phyloP scores from a whole-genome alignment of 2,888 invertebrate species.

The Sympetrum striolatum region DNA sequence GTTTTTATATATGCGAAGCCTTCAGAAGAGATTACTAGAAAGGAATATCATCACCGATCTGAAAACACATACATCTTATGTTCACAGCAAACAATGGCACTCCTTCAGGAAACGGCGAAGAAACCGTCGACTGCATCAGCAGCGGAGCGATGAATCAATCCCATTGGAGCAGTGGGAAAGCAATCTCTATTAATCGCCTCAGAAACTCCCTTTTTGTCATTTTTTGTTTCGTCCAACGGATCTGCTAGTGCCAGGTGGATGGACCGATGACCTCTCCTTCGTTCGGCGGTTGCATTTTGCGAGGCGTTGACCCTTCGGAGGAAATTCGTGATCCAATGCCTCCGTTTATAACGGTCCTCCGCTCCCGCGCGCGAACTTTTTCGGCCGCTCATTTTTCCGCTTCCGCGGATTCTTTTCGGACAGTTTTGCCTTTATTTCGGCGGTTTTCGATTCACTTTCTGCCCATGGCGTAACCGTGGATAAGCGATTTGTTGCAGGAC shows the following conservation, averaged over 20 bases:
- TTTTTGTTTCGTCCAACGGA: background rate
- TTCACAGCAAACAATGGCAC: too few relatives aligned
- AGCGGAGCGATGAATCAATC: too few relatives aligned
- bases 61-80: too few relatives aligned
- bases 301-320: background rate
- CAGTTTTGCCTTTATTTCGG: background rate
- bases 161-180: too few relatives aligned
- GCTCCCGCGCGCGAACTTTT: background rate
- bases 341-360: background rate
- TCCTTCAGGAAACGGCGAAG: too few relatives aligned
- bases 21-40: too few relatives aligned
- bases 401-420: background rate
- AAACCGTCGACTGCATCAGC: too few relatives aligned
- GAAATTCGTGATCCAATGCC: background rate
- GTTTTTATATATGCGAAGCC: too few relatives aligned
- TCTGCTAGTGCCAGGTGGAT: background rate
- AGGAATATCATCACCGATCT: too few relatives aligned
- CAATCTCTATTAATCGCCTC: too few relatives aligned
- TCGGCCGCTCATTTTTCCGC: background rate
- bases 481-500: background rate
- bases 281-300: background rate
- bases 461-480: background rate
- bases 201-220: background rate
- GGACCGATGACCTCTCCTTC: background rate
- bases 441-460: background rate